These are phyloP conservation scores for Dromaius novaehollandiae DNA, from an alignment of 2,113 vertebrate species.

Conservation along the genomic window DNA sequence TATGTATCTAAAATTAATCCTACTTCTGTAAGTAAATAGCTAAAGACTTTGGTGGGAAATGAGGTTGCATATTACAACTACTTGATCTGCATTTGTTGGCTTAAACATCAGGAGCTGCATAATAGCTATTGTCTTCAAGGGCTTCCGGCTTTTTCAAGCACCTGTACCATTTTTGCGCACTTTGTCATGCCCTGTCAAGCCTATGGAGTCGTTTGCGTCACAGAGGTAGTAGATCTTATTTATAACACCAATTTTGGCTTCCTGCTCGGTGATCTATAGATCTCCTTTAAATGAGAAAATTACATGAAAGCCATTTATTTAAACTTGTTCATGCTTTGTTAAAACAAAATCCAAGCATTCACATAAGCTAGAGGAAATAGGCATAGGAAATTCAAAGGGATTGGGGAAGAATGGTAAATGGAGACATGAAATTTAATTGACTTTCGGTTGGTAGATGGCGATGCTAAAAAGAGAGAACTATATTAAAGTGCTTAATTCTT, in stretches of 20 bases:
- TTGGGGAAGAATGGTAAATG: background rate
- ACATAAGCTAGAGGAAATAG: background rate
- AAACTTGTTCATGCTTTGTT: background rate
- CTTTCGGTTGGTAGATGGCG: background rate
- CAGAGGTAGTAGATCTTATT: background rate
- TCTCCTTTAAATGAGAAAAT: background rate
- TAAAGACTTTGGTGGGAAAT: background rate
- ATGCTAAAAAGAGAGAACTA: background rate
- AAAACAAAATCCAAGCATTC: background rate
- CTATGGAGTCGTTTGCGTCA: background rate
- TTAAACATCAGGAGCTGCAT: background rate
- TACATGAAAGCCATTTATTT: background rate
- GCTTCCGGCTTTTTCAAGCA: background rate
- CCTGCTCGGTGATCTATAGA: background rate
- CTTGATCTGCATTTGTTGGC: background rate
- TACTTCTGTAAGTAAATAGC: background rate
- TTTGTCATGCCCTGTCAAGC: background rate
- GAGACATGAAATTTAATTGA: slow-evolving; percentile 6
- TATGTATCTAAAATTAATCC: background rate
- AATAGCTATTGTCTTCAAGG: background rate
- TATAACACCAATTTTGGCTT: background rate
- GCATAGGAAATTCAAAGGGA: background rate
- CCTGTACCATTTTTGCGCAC: background rate
- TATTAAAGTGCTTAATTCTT: slow-evolving; percentile 2
- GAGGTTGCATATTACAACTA: background rate